phyloP scores from a whole-genome alignment of 1,140 invertebrate genomes.

The Papilio polyxenes region DNA sequence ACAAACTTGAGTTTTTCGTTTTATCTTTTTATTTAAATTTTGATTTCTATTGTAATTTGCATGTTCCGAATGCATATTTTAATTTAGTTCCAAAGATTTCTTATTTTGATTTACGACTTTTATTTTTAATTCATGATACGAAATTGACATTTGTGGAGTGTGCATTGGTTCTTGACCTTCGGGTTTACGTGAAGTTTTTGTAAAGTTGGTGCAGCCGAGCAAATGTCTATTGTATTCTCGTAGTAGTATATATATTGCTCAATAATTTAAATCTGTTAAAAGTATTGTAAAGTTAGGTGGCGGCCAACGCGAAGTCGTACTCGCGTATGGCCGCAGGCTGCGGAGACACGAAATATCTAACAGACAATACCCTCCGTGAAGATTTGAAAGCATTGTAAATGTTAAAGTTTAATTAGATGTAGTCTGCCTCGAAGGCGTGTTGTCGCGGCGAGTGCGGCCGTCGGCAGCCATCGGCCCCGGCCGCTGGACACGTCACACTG shows the following conservation, averaged over 20 bases:
- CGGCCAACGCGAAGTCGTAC: slow-evolving; percentile 67
- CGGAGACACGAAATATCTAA: slow-evolving; percentile 73
- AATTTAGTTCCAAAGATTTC: slow-evolving; percentile 79
- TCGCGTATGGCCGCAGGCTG: slow-evolving; percentile 63
- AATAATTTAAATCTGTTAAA: slow-evolving; percentile 79
- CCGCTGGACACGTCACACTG: slow-evolving; percentile 59
- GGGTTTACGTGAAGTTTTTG: slow-evolving; percentile 67
- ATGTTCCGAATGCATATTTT: slow-evolving; percentile 76
- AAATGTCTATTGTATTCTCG: slow-evolving; percentile 79
- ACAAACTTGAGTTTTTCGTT: slow-evolving; percentile 73
- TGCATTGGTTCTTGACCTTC: slow-evolving; percentile 78
- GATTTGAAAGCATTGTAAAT: slow-evolving; percentile 72
- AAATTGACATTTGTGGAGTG: slow-evolving; percentile 78
- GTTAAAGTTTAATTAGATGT: slow-evolving; percentile 78
- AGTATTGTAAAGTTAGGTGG: slow-evolving; percentile 75
- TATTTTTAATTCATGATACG: slow-evolving; percentile 63
- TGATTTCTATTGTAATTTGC: slow-evolving; percentile 73
- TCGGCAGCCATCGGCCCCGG: slow-evolving; percentile 20
- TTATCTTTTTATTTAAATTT: slow-evolving; percentile 70
- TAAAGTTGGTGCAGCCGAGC: slow-evolving; percentile 79
- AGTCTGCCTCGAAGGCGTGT: slow-evolving; percentile 73
- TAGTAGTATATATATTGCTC: slow-evolving; percentile 78
- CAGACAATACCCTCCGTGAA: slow-evolving; percentile 80
- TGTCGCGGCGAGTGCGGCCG: slow-evolving; percentile 56
- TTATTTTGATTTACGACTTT: slow-evolving; percentile 70